Base-by-base conservation (phyloP, 2,797 vertebrate genomes). In the Catamblyrhynchus diadema region DNA sequence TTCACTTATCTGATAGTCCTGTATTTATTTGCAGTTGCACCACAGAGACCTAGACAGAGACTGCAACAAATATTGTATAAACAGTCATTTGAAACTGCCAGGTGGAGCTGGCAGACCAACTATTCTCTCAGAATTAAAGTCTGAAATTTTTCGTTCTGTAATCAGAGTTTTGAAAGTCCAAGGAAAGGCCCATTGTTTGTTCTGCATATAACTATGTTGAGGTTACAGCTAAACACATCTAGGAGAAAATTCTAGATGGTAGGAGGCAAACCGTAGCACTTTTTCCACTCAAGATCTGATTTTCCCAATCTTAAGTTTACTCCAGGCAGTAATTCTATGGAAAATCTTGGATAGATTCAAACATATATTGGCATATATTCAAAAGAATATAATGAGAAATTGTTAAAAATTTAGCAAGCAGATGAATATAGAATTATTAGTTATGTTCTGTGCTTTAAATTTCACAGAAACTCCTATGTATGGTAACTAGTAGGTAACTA, bases 391-490 rank as follows among this genome's bases (percentile, higher is more conserved):
- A 1, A 78, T n/a, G 35, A 59, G 50, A 83, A 88, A 94, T 88
- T 90, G 89, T 73, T 92, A 60, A 86, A 75, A 93, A 92, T 93
- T 92, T 88, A 84, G 32, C 81, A 88, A 93, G 82, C 79, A 93
- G 74, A 90, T 80, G 62, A 81, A 89, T 90, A 83, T 30, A 51
- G 64, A 73, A 82, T 95, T 93, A 94, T 53, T 93, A 84, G 48
- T 65, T 96, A 86, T 73, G 28, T 92, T 88, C 84, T 70, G 59
- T 84, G 37, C 69, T 94, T 95, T 91, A 83, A 94, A 87, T 93
- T 93, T 88, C 60, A 91, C 25, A 18, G 60, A 82, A 78, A 85
- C 61, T 71, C 28, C 44, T 48, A 45, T 92, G 83, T 86, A 32
- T 89, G 51, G 45, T 91, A 94, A 89, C 66, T 88, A 84, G 71